phyloP scores from a whole-genome alignment of 2,888 invertebrate genomes.

The Fissipunctia ypsillon region DNA sequence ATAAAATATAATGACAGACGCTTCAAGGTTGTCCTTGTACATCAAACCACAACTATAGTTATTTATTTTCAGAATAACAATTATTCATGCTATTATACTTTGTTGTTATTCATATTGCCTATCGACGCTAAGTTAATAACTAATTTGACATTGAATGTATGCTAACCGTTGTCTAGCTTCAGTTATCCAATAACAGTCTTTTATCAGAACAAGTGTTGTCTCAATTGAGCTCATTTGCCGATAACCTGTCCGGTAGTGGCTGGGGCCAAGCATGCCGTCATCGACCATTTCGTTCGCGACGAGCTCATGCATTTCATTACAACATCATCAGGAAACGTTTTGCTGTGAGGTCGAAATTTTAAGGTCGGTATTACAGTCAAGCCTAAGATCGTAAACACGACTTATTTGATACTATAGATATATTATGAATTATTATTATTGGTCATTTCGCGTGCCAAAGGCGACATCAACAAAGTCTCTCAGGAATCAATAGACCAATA shows the following conservation, averaged over 20 bases:
- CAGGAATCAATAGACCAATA: constrained; percentile 38
- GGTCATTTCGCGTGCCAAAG: constrained; percentile 44
- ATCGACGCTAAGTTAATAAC: constrained; percentile 30
- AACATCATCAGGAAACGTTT: constrained; percentile 71
- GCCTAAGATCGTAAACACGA: constrained; percentile 43
- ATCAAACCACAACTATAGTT: constrained; percentile 27
- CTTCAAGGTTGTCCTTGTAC: constrained; percentile 43
- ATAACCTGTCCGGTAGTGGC: constrained; percentile 76
- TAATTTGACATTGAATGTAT: constrained; percentile 69
- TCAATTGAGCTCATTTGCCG: constrained; percentile 83
- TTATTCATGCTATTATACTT: constrained; percentile 21
- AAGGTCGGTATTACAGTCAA: constrained; percentile 59
- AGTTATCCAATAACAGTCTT: constrained; percentile 71
- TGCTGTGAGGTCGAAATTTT: constrained; percentile 68
- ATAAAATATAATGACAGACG: constrained; percentile 15
- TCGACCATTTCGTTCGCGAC: constrained; percentile 74
- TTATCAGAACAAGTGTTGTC: constrained; percentile 74
- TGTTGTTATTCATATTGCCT: constrained; percentile 10
- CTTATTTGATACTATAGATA: constrained; percentile 33
- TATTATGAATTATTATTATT: too few relatives aligned
- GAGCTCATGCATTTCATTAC: constrained; percentile 64
- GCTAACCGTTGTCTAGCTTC: constrained; percentile 58
- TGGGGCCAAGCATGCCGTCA: constrained; percentile 75
- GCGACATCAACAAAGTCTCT: constrained; percentile 22
- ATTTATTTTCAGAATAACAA: constrained; percentile 30